Evolutionary conservation across 2,113 vertebrate genomes (phyloP).

Genomic region (Xiphorhynchus elegans): DNA sequence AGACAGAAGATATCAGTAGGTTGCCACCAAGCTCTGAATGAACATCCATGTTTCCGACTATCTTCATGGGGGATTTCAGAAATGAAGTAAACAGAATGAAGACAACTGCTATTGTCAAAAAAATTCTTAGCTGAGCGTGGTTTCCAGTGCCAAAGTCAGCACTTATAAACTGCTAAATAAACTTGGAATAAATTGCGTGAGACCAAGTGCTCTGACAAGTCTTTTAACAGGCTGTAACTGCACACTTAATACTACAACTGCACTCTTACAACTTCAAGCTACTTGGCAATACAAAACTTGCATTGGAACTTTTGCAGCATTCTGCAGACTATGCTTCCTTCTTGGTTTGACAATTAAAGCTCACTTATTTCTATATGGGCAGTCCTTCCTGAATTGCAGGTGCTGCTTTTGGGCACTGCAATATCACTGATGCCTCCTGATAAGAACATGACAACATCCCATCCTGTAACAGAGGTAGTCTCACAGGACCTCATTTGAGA

Average conservation of each 20-base stretch:
- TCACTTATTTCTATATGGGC: neutral
- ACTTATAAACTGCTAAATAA: neutral
- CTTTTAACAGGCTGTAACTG: neutral
- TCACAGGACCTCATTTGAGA: neutral
- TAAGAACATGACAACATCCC: neutral
- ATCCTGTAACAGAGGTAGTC: neutral
- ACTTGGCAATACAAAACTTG: neutral
- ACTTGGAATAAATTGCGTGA: neutral
- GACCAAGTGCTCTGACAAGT: neutral
- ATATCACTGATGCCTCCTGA: neutral
- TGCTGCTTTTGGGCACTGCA: neutral
- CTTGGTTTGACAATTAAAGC: neutral
- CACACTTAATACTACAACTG: neutral
- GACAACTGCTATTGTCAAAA: neutral
- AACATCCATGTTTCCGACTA: fast-evolving
- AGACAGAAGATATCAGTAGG: neutral
- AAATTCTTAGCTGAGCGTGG: neutral
- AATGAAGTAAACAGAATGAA: neutral
- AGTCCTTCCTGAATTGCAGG: neutral
- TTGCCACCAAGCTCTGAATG: neutral
- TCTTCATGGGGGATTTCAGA: neutral
- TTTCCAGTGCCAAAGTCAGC: neutral
- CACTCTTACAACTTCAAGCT: neutral
- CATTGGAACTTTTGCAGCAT: neutral
- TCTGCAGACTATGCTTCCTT: neutral